Evolutionary conservation across 2,888 invertebrate species (phyloP), one percentile per base, ranked within the genome.

Genomic region (Hyposoter dolosus): DNA sequence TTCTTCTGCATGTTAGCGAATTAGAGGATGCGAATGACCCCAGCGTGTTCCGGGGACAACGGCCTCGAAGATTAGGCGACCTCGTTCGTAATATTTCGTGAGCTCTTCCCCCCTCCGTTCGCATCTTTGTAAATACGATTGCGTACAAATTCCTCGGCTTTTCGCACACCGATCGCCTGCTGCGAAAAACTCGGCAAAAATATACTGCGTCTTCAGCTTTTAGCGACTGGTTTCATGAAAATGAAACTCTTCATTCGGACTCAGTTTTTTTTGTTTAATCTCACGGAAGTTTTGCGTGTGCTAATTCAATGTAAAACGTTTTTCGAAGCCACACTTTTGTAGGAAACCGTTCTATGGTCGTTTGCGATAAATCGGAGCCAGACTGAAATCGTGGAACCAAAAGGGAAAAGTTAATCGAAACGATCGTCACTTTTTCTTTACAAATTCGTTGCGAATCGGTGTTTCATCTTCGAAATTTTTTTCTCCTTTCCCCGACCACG

Each of bases 51-150:
- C 82, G 89, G 78, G 90, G 89, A 92, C 90, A 92, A 90, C 88
- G 90, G 89, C 90, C 89, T 78, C 85, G 32, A 82, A 85, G 89
- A 90, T 91, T 91, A 90, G 89, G 45, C 88, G 91, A 90, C 91
- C 91, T 89, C 88, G 86, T 89, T 90, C 85, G 84, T 47, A 65
- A 69, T 60, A 60, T 60, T 60, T 28, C 15, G 28, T 28, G 28
- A 60, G 23, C 23, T 56, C 53, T 12, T 15, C 60, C 60, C 60
- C 28, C 28, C 10, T 23, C 56, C 40, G 19, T 12, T n/a, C 19
- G 32, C 35, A 6, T 6, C 32, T 47, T 75, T 23, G 68, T 32
- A 60, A 75, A 69, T 15, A n/a, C 3, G 10, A 15, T n/a, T 40
- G 28, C 28, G 10, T 50, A n/a, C 3, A 10, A 28, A 28, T n/a